phyloP scores from a whole-genome alignment of 2,888 invertebrate genomes.

The Eutolmus rufibarbis region DNA sequence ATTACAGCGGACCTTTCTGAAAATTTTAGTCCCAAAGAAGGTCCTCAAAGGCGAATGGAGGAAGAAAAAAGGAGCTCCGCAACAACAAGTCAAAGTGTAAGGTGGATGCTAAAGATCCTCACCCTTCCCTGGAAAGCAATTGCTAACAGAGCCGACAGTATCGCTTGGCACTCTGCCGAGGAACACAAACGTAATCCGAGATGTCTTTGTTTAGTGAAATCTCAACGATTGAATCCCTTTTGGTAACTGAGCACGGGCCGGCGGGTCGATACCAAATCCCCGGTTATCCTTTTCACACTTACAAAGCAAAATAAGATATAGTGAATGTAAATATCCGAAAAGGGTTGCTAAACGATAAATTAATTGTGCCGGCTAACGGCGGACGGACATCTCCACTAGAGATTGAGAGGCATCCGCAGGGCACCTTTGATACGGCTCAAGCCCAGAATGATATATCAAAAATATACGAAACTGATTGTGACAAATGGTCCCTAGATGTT shows the following conservation, averaged over 20 bases:
- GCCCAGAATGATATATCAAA: slow-evolving; percentile 35
- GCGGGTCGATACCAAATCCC: slow-evolving; percentile 37
- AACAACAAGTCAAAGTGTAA: slow-evolving; percentile 40
- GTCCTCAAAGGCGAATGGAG: slow-evolving; percentile 5
- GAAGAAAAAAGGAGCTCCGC: slow-evolving; percentile 7
- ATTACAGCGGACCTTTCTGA: slow-evolving; percentile 42
- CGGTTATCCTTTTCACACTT: slow-evolving; percentile 34
- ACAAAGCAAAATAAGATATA: slow-evolving; percentile 32
- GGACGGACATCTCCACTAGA: slow-evolving; percentile 3
- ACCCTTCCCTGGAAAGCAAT: slow-evolving; percentile 37
- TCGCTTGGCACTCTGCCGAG: slow-evolving; percentile 45
- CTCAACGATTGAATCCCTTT: slow-evolving; percentile 35
- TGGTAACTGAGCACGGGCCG: slow-evolving; percentile 15
- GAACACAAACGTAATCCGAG: slow-evolving; percentile 42
- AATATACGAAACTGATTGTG: slow-evolving; percentile 40
- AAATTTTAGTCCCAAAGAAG: slow-evolving; percentile 38
- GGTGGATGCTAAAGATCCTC: slow-evolving; percentile 38
- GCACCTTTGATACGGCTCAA: slow-evolving; percentile 20
- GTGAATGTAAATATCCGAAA: slow-evolving; percentile 17
- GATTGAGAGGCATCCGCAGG: slow-evolving; percentile 25
- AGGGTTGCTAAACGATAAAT: slow-evolving; percentile 37
- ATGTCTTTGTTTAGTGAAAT: slow-evolving; percentile 39
- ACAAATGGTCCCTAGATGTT: slow-evolving; percentile 32
- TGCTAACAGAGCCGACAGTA: slow-evolving; percentile 42
- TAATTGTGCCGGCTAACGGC: slow-evolving; percentile 26